Conservation (phyloP, 2,113 vertebrate genomes). For the Forbesichthys agassizii region DNA sequence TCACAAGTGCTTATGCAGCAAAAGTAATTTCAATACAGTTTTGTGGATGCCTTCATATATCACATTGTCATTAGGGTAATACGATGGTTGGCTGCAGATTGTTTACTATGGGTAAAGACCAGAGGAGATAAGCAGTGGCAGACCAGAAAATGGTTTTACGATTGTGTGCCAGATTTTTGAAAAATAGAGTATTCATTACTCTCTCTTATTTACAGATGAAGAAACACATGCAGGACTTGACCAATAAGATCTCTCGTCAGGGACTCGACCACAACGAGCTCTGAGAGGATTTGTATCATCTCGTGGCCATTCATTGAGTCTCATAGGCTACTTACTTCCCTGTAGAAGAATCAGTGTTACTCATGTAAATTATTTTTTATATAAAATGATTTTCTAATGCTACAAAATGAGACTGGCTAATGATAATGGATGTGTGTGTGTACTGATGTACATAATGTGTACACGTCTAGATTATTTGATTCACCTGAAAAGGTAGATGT, state of each 20-base stretch:
- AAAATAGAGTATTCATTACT: background rate
- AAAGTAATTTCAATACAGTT: too few relatives aligned
- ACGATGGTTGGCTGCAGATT: too few relatives aligned
- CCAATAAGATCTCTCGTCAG: constrained; percentile 83
- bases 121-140: background rate
- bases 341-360: constrained; percentile 13
- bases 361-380: constrained; percentile 1
- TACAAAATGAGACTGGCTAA: background rate
- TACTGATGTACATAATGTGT: constrained; percentile 31
- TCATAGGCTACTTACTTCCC: background rate
- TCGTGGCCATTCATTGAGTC: too few relatives aligned
- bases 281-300: constrained; percentile 59
- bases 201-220: constrained; percentile 83
- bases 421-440: background rate
- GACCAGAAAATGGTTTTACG: background rate
- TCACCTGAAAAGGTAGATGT: too few relatives aligned
- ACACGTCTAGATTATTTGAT: background rate
- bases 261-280: constrained; percentile 93
- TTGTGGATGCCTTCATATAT: too few relatives aligned
- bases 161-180: background rate
- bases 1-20: too few relatives aligned
- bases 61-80: too few relatives aligned
- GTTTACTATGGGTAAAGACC: background rate
- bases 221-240: constrained; percentile 94
- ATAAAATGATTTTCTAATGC: constrained; percentile 28